Conservation (phyloP, 2,797 vertebrate species). For the Cryptoblepharus egeriae region DNA sequence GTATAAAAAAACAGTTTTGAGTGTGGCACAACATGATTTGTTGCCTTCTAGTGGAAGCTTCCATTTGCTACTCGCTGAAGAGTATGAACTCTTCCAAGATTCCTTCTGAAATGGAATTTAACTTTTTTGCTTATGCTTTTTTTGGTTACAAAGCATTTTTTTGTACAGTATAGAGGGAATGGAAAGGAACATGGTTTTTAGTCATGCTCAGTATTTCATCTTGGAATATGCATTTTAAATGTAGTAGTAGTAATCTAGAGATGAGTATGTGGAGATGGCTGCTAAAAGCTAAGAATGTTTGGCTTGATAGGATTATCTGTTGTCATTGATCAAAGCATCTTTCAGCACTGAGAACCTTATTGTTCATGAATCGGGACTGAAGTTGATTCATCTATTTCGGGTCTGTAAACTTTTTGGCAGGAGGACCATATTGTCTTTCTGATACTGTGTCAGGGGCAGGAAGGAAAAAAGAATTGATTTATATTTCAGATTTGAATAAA, state of each 20-base stretch:
- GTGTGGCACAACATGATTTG: conserved; percentile 53
- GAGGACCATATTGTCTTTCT: too few relatives aligned
- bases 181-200: conserved; percentile 37
- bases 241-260: not conserved
- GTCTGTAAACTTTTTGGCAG: too few relatives aligned
- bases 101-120: conserved; percentile 55
- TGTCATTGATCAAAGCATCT: not conserved
- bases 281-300: not conserved
- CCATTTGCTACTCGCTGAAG: conserved; percentile 59
- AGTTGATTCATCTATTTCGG: not conserved
- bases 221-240: too few relatives aligned
- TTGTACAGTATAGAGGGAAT: not conserved
- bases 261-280: not conserved
- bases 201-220: not conserved
- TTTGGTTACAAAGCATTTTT: conserved; percentile 45
- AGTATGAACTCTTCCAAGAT: conserved; percentile 59
- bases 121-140: conserved; percentile 60
- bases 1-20: conserved; percentile 39
- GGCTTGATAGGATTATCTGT: not conserved
- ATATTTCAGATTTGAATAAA: too few relatives aligned
- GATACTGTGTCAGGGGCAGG: too few relatives aligned
- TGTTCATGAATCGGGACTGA: not conserved
- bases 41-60: conserved; percentile 53
- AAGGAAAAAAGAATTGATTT: too few relatives aligned
- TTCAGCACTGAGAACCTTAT: not conserved